Evolutionary conservation across 2,888 invertebrate species (phyloP).

Genomic region (Melanotus villosus): DNA sequence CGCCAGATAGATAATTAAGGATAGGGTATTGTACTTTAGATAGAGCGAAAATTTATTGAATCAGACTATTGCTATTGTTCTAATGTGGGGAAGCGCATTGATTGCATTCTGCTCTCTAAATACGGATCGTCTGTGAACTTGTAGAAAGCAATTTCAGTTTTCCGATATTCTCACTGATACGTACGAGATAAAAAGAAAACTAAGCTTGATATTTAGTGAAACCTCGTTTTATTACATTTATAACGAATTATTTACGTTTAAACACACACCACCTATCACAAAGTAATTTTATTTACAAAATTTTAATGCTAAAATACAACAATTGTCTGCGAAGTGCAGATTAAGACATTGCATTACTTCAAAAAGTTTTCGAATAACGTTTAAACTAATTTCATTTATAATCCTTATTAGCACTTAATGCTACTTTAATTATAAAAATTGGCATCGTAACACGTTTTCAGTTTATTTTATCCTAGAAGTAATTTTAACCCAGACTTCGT

Average conservation of each 20-base stretch:
- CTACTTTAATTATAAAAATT: background rate
- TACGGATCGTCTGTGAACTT: slow-evolving; percentile 17
- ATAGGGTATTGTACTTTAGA: slow-evolving; percentile 15
- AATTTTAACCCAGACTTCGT: background rate
- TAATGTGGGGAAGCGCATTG: slow-evolving; percentile 19
- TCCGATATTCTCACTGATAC: slow-evolving; percentile 2
- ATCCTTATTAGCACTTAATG: too few species aligned
- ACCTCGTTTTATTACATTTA: too few species aligned
- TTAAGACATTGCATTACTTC: too few species aligned
- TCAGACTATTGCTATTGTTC: slow-evolving; percentile 18
- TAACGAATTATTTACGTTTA: background rate
- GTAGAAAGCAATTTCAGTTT: slow-evolving; percentile 18
- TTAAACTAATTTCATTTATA: background rate
- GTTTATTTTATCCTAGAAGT: background rate
- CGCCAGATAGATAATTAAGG: background rate
- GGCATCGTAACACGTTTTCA: background rate
- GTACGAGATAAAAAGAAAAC: background rate
- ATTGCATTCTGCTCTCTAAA: slow-evolving; percentile 19
- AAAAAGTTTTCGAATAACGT: too few species aligned
- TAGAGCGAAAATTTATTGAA: slow-evolving; percentile 7
- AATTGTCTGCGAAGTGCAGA: too few species aligned
- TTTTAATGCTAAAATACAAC: too few species aligned
- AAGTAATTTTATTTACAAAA: too few species aligned
- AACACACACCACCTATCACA: too few species aligned
- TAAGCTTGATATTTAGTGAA: too few species aligned